Evolutionary conservation across 2,113 vertebrate genomes (phyloP).

Genomic region (Petrocephalus zakoni): DNA sequence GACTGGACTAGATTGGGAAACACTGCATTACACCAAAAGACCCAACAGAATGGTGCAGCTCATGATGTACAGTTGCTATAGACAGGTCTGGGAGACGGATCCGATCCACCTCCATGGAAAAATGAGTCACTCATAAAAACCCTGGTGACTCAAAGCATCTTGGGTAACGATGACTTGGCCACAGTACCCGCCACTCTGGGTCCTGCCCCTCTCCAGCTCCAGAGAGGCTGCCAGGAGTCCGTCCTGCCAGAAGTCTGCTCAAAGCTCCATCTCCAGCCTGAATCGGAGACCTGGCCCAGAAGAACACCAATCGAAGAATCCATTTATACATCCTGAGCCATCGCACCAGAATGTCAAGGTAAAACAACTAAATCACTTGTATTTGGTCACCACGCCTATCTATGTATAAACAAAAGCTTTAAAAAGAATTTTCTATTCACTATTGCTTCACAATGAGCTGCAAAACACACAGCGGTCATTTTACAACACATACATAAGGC

Average conservation of each 20-base stretch:
- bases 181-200: neutral
- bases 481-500: neutral
- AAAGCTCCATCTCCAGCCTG: neutral
- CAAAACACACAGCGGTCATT: neutral
- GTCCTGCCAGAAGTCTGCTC: neutral
- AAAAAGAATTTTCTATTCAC: neutral
- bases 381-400: neutral
- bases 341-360: neutral
- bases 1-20: neutral
- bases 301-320: neutral
- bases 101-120: conserved; percentile 11
- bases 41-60: neutral
- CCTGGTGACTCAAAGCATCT: neutral
- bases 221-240: neutral
- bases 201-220: conserved; percentile 26
- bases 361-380: neutral
- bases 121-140: conserved; percentile 19
- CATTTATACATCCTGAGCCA: neutral
- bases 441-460: neutral
- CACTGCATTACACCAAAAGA: neutral
- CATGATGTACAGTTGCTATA: neutral
- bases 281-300: neutral
- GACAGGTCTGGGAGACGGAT: neutral
- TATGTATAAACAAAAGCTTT: neutral
- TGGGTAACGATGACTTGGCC: neutral